These are phyloP conservation scores for Virgularia gustaviana DNA, from an alignment of 92 coral and sea anemone genomes.

Conservation along the genomic window DNA sequence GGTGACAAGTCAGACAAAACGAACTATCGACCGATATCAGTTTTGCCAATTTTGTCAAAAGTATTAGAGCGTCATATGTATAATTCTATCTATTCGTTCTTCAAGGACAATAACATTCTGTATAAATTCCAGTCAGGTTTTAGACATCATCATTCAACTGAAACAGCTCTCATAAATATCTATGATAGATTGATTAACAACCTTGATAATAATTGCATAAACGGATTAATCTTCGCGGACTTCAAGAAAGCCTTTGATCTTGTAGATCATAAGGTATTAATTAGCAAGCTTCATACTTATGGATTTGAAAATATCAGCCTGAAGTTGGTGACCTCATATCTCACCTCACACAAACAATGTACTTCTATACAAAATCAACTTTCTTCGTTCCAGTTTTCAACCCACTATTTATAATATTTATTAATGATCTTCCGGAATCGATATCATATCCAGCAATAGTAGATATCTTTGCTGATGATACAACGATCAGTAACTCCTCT, in stretches of 20 bases:
- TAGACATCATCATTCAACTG: constrained; percentile 22
- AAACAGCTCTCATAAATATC: constrained; percentile 22
- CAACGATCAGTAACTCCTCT: constrained; percentile 37
- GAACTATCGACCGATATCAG: constrained; percentile 29
- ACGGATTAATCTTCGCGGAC: constrained; percentile 23
- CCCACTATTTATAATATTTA: constrained; percentile 49
- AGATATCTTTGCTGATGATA: constrained; percentile 55
- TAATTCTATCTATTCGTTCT: not conserved
- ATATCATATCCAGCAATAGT: constrained; percentile 17
- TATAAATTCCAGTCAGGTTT: constrained; percentile 16
- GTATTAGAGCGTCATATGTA: constrained; percentile 1
- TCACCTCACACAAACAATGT: constrained; percentile 31
- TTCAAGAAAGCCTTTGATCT: constrained; percentile 33
- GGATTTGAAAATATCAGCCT: constrained; percentile 33
- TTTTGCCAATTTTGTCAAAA: constrained; percentile 10
- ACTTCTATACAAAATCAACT: constrained; percentile 23
- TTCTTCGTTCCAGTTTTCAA: constrained; percentile 39
- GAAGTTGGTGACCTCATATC: constrained; percentile 33
- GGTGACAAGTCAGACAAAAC: too few species aligned
- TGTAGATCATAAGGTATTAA: not conserved
- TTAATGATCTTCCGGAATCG: constrained; percentile 43
- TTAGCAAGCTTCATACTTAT: constrained; percentile 32
- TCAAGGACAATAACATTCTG: constrained; percentile 8
- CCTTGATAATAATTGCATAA: constrained; percentile 13
- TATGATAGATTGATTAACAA: too few species aligned